Evolutionary conservation across 2,797 vertebrate genomes (phyloP).

Genomic region (Molossus molossus): DNA sequence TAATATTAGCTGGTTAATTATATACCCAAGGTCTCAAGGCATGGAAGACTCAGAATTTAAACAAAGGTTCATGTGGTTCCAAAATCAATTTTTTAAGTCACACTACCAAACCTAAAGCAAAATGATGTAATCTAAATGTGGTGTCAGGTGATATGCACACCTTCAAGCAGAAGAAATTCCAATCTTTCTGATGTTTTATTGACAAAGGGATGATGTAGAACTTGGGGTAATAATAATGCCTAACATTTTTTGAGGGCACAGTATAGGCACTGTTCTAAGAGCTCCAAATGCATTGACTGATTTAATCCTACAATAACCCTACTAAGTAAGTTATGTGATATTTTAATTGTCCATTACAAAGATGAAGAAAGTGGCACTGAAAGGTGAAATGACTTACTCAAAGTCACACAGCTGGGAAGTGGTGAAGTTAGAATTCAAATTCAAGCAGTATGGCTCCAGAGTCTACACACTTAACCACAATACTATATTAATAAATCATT

Average conservation of each 20-base stretch:
- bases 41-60: slow-evolving; percentile 26
- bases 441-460: neutral
- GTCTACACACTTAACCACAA: slow-evolving; percentile 25
- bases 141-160: neutral
- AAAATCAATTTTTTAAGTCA: slow-evolving; percentile 19
- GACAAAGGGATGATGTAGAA: slow-evolving; percentile 44
- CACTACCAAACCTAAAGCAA: slow-evolving; percentile 14
- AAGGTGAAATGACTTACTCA: slow-evolving; percentile 67
- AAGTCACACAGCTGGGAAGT: slow-evolving; percentile 30
- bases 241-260: slow-evolving; percentile 33
- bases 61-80: slow-evolving; percentile 8
- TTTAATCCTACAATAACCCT: slow-evolving; percentile 35
- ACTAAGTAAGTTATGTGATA: slow-evolving; percentile 12
- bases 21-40: slow-evolving; percentile 31
- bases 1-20: slow-evolving; percentile 31
- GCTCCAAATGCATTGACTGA: slow-evolving; percentile 1
- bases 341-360: slow-evolving; percentile 35
- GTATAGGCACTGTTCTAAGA: neutral
- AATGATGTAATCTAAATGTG: slow-evolving; percentile 35
- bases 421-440: slow-evolving; percentile 55
- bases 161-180: slow-evolving; percentile 56
- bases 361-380: slow-evolving; percentile 46
- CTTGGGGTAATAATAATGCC: neutral
- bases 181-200: slow-evolving; percentile 7
- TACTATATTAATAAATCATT: slow-evolving; percentile 46